These are phyloP conservation scores for Noctua janthe DNA, from an alignment of 2,888 invertebrate species.

Conservation along the genomic window DNA sequence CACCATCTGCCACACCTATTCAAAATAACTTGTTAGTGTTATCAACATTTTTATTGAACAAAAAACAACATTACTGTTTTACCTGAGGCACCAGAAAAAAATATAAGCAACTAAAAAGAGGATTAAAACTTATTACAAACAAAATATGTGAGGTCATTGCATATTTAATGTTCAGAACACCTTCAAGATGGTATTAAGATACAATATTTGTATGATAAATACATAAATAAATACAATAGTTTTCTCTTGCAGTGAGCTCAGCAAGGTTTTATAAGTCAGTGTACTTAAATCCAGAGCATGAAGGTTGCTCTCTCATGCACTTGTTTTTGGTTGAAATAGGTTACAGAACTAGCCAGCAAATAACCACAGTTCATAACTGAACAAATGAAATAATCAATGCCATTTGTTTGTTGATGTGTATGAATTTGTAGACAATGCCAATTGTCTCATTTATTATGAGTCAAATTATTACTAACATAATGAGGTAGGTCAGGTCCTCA, in stretches of 20 bases:
- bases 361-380: not conserved
- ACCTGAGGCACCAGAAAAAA: not conserved
- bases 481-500: not conserved
- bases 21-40: conserved; percentile 51
- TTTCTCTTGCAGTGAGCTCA: conserved; percentile 8
- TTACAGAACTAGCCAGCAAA: not conserved
- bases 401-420: conserved; percentile 1
- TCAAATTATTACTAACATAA: not conserved
- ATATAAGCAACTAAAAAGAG: not conserved
- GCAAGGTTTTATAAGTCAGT: not conserved
- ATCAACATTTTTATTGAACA: not conserved
- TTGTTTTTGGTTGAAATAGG: not conserved
- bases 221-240: not conserved
- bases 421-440: conserved; percentile 15
- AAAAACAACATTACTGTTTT: not conserved
- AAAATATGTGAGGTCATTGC: not conserved
- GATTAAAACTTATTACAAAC: not conserved
- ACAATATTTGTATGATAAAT: not conserved
- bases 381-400: not conserved
- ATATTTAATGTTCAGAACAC: not conserved
- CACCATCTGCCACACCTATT: conserved; percentile 99
- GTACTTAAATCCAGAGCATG: not conserved
- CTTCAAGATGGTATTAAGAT: conserved; percentile 1
- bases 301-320: not conserved
- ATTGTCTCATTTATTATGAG: not conserved